Conservation (phyloP, 2,888 invertebrate genomes). For the Steinernema carpocapsae region DNA sequence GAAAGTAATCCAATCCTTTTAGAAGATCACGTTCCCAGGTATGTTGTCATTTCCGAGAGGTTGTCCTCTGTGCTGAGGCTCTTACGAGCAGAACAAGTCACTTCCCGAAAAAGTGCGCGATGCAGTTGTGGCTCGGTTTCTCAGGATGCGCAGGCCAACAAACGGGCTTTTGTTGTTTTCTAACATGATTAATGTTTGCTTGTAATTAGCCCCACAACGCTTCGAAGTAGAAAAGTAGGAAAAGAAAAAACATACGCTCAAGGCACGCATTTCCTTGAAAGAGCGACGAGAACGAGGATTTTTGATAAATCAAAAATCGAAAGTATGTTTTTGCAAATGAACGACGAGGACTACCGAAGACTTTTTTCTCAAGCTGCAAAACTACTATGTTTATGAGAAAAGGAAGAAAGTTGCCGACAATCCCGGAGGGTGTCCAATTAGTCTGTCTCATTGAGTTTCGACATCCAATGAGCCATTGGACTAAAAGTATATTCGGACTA, state of each 20-base stretch:
- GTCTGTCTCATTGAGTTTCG: constrained; percentile 7
- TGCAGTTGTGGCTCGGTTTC: no score
- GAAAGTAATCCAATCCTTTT: background rate
- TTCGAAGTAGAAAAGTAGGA: background rate
- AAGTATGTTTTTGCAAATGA: no score
- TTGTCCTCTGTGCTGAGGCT: background rate
- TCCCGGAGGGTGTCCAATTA: constrained; percentile 17
- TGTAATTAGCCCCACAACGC: background rate
- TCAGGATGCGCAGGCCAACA: background rate
- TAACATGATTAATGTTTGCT: background rate
- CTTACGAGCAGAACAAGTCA: background rate
- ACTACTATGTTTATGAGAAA: background rate
- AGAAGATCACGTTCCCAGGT: constrained; percentile 18
- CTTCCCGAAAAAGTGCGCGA: no score
- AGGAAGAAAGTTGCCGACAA: background rate
- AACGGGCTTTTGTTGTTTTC: background rate
- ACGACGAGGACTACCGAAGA: no score
- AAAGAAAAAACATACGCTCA: background rate
- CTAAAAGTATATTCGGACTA: background rate
- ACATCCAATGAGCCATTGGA: background rate
- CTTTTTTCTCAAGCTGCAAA: background rate
- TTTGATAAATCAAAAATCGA: no score
- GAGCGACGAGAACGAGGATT: no score
- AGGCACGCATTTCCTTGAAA: background rate
- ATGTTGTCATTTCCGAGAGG: background rate